Base-by-base conservation (phyloP, 1,140 invertebrate genomes). In the Brachionus plicatilis region DNA sequence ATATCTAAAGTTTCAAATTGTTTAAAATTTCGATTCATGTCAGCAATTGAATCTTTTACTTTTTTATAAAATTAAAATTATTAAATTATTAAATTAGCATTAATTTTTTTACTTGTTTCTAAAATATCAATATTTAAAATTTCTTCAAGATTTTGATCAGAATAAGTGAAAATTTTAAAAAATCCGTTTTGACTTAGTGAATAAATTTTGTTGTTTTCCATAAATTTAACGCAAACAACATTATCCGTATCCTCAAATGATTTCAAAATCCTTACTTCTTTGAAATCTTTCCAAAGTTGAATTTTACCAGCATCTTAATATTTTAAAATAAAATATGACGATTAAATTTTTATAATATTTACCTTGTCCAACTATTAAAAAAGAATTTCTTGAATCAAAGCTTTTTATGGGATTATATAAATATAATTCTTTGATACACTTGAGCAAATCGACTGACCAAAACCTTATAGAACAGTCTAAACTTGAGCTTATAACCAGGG, bases 361-460 rank as follows among this genome's bases (percentile, higher is more conserved):
- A 80, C 78, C 37, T 65, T 45, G 43, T 7, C 79, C 79, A 14
- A 82, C 41, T 14, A 47, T 11, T 41, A 82, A 65, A 65, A 20
- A 45, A 6, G 53, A 45, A 65, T 82, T 24, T 41, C 33, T 82
- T 1, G 27, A 24, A 65, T 82, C 79, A 60, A 82, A 82, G 9
- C 27, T 9, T 45, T 65, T 65, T 43, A 82, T 82, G 7, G 79
- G 79, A 37, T 82, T 82, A 37, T 65, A 82, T 33, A 82, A 41
- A 45, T 82, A 82, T 3, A 82, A 65, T 41, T 82, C 79, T 47
- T 82, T 82, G 11, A 82, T 60, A 45, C 79, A 82, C 8, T 43
- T 60, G 8, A 20, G 12, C 33, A 60, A 65, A 14, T 1, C 3
- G 12, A 82, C 37, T n/a, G 79, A 82, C 79, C 79, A 82, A 17